Conservation (phyloP, 2,113 vertebrate species). For the western clawed frog (Xenopus tropicalis) region DNA sequence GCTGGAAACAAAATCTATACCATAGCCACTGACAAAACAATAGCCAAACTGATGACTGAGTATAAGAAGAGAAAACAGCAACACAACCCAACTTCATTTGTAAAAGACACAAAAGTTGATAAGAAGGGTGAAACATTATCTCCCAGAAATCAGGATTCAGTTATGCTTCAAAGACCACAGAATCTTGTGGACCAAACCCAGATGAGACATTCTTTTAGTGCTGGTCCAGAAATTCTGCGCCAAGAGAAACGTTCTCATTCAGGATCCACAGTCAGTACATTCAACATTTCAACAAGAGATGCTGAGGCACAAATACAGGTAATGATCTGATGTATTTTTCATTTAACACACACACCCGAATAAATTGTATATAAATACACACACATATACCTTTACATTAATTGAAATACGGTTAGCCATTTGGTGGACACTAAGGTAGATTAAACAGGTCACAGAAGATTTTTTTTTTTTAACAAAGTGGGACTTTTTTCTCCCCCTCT, state of each 20-base stretch:
- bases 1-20: slow-evolving; percentile 92
- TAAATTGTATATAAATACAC: no score
- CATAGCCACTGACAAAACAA: slow-evolving; percentile 88
- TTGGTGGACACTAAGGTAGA: no score
- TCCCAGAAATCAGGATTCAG: slow-evolving; percentile 69
- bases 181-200: slow-evolving; percentile 84
- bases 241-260: slow-evolving; percentile 88
- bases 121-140: slow-evolving; percentile 65
- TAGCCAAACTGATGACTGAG: slow-evolving; percentile 90
- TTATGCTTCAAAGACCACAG: slow-evolving; percentile 80
- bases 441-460: no score
- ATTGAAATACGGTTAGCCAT: no score
- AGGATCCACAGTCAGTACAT: slow-evolving; percentile 84
- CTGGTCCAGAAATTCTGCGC: slow-evolving; percentile 85
- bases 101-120: slow-evolving; percentile 78
- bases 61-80: slow-evolving; percentile 92
- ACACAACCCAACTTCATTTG: slow-evolving; percentile 72
- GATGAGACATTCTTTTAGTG: slow-evolving; percentile 91
- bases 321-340: slow-evolving; percentile 14
- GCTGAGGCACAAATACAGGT: slow-evolving; percentile 96
- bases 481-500: no score
- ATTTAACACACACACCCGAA: background rate
- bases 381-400: no score
- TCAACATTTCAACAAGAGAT: slow-evolving; percentile 81
- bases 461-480: no score